Evolutionary conservation across 2,113 vertebrate species (phyloP), one percentile per base, ranked within the genome.

Genomic region (Chloropsis cyanopogon): DNA sequence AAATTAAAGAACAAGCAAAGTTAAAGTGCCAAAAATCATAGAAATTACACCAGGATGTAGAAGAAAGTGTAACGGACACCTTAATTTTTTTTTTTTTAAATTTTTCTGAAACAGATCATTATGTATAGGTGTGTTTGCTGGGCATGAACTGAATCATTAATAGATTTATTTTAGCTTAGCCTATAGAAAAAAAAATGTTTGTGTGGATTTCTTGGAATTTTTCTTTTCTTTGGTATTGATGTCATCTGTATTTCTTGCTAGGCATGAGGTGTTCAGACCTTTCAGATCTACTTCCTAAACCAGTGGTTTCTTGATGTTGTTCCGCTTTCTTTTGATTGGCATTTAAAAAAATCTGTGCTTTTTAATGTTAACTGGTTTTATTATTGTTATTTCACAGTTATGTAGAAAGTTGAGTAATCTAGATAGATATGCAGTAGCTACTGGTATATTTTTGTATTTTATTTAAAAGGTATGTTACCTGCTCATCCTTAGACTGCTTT

Each of bases 41-140:
- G 18, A 50, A 92, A 87, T 29, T 23, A 10, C 5, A 33, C 47
- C 12, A 37, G 2, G 5, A 56, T 31, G 6, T 18, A 35, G 35
- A 65, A 71, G 17, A 68, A 68, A 59, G 33, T 73, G 0, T 5
- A 80, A 31, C 0, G 39, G 6, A 14, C 1, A n/a, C 0, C 4
- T 49, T 73, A 18, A 6, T 2, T 25, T 18, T 12, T n/a, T 29
- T 64, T 37, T 37, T 37, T 23, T 6, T 20, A 1, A 37, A 14
- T 3, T 3, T 73, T 64, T 70, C 26, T 12, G 11, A 54, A 57
- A 47, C 3, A 0, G 2, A 46, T 64, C 9, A 4, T 63, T 83
- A 47, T 63, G 12, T 77, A 17, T 11, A 4, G 0, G 2, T 53
- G 9, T 4, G 6, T 57, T 79, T 79, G 13, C 26, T 53, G 61